Evolutionary conservation across 2,797 vertebrate species (phyloP).

Genomic region (Bradypodion ventrale): DNA sequence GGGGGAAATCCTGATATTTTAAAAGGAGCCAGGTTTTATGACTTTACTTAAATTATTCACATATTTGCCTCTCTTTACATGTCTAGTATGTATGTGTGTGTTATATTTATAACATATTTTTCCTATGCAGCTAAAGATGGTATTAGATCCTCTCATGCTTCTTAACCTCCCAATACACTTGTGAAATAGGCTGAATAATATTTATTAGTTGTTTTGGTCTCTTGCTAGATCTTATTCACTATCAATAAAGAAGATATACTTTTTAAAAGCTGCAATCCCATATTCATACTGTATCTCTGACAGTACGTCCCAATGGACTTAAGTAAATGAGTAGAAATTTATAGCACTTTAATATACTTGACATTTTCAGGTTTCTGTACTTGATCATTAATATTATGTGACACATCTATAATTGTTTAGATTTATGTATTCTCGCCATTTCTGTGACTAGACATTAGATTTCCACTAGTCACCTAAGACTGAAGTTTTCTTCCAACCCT

Average conservation of each 20-base stretch:
- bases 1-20: slow-evolving; percentile 10
- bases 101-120: not conserved
- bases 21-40: slow-evolving; percentile 5
- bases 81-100: not conserved
- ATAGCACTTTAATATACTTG: not conserved
- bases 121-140: not conserved
- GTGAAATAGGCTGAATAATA: not conserved
- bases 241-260: not conserved
- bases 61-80: not conserved
- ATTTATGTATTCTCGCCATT: not conserved
- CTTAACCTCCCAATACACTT: not conserved
- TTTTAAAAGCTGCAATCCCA: not conserved
- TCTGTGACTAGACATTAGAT: not conserved
- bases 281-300: no score
- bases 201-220: not conserved
- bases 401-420: not conserved
- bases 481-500: slow-evolving; percentile 8
- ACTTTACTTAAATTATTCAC: slow-evolving; percentile 17
- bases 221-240: not conserved
- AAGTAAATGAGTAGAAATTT: not conserved
- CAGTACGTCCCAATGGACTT: not conserved
- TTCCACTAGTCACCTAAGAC: not conserved
- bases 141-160: not conserved
- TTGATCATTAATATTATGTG: not conserved
- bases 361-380: not conserved